phyloP scores from a whole-genome alignment of 2,888 invertebrate genomes.

The Cyrtodaria siliqua region DNA sequence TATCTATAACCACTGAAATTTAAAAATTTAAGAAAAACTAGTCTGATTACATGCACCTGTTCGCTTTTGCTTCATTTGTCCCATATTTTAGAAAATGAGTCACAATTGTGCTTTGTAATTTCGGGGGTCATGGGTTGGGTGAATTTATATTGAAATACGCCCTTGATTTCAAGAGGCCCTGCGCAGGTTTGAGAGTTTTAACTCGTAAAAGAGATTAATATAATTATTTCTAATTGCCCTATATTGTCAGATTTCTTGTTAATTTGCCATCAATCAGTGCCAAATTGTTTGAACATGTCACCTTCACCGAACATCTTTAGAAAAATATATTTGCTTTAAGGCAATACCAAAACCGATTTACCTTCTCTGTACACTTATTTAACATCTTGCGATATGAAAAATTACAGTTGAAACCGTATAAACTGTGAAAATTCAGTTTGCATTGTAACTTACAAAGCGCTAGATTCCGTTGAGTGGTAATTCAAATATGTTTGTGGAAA shows the following conservation, averaged over 20 bases:
- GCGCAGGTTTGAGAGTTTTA: background rate
- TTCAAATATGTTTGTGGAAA: slow-evolving; percentile 44
- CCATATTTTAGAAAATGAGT: too few species aligned
- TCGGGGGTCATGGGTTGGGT: too few species aligned
- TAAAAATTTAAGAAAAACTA: too few species aligned
- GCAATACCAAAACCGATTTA: slow-evolving; percentile 25
- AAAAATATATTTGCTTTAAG: slow-evolving; percentile 58
- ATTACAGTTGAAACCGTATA: slow-evolving; percentile 26
- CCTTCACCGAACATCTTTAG: slow-evolving; percentile 36
- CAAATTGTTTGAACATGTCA: slow-evolving; percentile 58
- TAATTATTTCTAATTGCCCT: background rate
- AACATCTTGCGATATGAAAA: slow-evolving; percentile 2
- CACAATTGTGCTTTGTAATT: too few species aligned
- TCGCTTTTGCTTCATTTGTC: too few species aligned
- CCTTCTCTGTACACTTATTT: slow-evolving; percentile 8
- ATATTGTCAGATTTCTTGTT: background rate
- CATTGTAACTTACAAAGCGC: slow-evolving; percentile 40
- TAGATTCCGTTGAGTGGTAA: slow-evolving; percentile 35
- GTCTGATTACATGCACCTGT: too few species aligned
- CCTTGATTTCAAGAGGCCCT: background rate
- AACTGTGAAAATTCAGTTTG: slow-evolving; percentile 52
- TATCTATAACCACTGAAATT: too few species aligned
- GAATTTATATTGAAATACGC: too few species aligned
- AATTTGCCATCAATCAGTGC: slow-evolving; percentile 55
- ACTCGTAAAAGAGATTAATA: slow-evolving; percentile 1